Evolutionary conservation across 1,140 invertebrate species (phyloP), one percentile per base, ranked within the genome.

Genomic region (Drosophila trapezifrons): DNA sequence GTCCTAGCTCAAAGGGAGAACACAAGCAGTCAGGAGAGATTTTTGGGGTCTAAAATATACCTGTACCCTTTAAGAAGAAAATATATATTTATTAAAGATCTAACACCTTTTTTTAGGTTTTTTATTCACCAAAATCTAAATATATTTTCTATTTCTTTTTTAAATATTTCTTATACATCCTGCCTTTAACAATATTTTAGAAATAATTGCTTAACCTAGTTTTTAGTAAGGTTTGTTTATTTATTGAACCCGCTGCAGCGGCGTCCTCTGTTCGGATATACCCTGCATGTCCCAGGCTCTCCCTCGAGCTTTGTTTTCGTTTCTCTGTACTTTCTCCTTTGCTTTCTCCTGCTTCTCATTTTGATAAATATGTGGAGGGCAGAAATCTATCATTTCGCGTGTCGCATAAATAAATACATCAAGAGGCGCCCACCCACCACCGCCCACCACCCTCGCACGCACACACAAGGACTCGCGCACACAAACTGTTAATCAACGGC

Each of bases 331-430:
- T 60, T 54, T 54, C 29, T 12, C 17, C 29, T 18, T 51, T 13
- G 49, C 49, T 35, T 35, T 35, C 32, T 15, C 22, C 76, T 73
- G 51, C 59, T 79, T 79, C 73, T 64, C 76, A 65, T 78, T 78
- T 78, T 80, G 69, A 80, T 80, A 80, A 80, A 80, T 80, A 80
- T 80, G 71, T 80, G 77, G 52, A 67, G 57, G 55, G 74, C 65
- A 78, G 76, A 79, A 78, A 79, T 79, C 69, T 79, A 79, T 79
- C 76, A 79, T 79, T 74, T 79, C 76, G 76, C 76, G 76, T 79
- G 64, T 80, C 64, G 77, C 71, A 80, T 80, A 80, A 80, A 80
- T 80, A 80, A 80, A 80, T 80, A 80, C 77, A 80, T 80, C 71
- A 75, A 75, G 72, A 49, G 70, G 58, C 62, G 46, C 22, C 52